A percentile compares a stretch with the other conserved stretches of the same genome.
These are phyloP conservation scores for Capromys pilorides DNA, from an alignment of 2,797 vertebrate genomes.

Conservation along the genomic window DNA sequence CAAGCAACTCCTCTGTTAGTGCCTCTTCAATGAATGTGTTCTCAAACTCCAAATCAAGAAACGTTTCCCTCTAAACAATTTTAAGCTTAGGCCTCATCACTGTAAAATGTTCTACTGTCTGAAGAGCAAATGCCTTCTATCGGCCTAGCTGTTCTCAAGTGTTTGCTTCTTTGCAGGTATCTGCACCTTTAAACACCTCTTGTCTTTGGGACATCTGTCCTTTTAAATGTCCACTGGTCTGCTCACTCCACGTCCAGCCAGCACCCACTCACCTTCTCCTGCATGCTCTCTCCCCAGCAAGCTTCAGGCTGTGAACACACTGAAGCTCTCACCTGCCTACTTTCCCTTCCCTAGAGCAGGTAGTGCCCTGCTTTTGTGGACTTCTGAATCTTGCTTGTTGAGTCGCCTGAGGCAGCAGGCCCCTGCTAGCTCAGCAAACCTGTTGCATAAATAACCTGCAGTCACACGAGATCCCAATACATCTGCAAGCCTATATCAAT, in stretches of 20 bases:
- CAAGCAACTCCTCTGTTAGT: background rate
- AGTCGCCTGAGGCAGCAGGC: background rate
- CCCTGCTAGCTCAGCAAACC: background rate
- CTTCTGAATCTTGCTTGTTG: background rate
- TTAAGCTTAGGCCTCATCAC: background rate
- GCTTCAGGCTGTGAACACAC: background rate
- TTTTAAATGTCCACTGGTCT: conserved; percentile 59
- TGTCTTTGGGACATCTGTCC: background rate
- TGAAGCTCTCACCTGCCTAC: conserved; percentile 46
- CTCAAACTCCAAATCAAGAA: background rate
- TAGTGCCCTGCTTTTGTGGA: background rate
- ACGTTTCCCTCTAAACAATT: background rate
- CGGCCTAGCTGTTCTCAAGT: background rate
- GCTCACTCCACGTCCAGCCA: background rate
- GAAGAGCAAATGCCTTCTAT: background rate
- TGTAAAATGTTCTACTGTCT: conserved; percentile 11
- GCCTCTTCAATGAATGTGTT: conserved; percentile 15
- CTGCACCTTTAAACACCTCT: conserved; percentile 60
- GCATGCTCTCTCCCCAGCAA: background rate
- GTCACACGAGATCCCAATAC: background rate
- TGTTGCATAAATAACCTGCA: background rate
- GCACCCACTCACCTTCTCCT: background rate
- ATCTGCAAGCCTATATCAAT: background rate
- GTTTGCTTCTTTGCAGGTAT: background rate
- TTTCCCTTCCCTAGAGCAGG: background rate